Conservation (phyloP, 2,113 vertebrate genomes). For the Columbina picui region DNA sequence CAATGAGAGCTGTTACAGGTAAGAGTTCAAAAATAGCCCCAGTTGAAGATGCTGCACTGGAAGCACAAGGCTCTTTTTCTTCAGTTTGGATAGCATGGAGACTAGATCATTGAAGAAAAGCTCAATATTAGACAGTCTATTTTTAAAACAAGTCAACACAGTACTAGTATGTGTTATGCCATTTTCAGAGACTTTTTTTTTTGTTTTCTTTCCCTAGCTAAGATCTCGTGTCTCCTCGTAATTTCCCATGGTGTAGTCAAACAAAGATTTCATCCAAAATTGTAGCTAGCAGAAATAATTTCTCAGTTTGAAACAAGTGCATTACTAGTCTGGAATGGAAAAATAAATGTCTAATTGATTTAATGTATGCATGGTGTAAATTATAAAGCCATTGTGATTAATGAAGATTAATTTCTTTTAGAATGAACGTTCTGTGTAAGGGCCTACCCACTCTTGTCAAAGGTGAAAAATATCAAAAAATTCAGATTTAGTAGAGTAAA, state of each 20-base stretch:
- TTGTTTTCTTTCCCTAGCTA: neutral
- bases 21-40: neutral
- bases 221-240: neutral
- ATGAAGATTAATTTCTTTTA: slow-evolving; percentile 33
- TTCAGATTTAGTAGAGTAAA: neutral
- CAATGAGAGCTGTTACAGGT: neutral
- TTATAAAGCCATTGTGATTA: slow-evolving; percentile 5
- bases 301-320: neutral
- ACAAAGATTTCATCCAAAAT: neutral
- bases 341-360: slow-evolving; percentile 10
- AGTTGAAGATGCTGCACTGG: neutral
- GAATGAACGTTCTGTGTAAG: neutral
- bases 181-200: neutral
- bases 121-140: neutral
- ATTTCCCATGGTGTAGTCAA: neutral
- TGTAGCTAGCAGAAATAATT: neutral
- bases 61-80: neutral
- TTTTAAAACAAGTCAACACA: neutral
- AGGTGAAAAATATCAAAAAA: neutral
- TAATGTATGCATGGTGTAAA: neutral
- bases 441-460: neutral
- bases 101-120: rapidly evolving
- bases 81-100: neutral
- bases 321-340: neutral
- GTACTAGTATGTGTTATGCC: neutral